Conservation (phyloP, 2,113 vertebrate genomes). For the Seriola quinqueradiata region DNA sequence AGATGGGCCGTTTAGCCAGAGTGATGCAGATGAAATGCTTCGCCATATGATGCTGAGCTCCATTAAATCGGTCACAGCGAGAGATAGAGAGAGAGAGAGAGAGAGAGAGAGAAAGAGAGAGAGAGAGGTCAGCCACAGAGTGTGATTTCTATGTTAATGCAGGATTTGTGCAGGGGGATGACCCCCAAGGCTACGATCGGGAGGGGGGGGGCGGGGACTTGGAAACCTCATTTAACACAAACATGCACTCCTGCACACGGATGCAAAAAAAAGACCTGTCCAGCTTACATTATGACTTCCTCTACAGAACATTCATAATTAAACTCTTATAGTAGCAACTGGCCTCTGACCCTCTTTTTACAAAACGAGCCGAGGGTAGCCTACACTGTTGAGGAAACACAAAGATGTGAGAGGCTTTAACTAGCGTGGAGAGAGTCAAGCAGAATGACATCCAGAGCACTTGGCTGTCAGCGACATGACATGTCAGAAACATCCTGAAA, state of each 20-base stretch:
- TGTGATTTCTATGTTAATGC: slow-evolving; percentile 66
- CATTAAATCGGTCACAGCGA: slow-evolving; percentile 40
- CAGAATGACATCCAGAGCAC: slow-evolving; percentile 4
- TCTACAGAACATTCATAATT: not conserved
- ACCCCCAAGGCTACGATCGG: not conserved
- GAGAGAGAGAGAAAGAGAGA: not conserved
- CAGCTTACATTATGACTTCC: not conserved
- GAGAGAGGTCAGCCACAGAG: not conserved
- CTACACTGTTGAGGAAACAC: not conserved
- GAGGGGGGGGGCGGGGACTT: no score
- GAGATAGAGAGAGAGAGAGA: no score
- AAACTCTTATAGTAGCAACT: not conserved
- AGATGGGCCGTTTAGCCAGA: not conserved
- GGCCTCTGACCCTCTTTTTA: not conserved
- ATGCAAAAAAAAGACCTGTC: slow-evolving; percentile 20
- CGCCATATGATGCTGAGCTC: slow-evolving; percentile 6
- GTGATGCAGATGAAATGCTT: slow-evolving; percentile 46
- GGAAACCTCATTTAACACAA: slow-evolving; percentile 29
- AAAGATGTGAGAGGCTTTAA: not conserved
- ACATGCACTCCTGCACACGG: slow-evolving; percentile 2
- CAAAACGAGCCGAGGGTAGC: not conserved
- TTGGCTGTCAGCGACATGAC: slow-evolving; percentile 26
- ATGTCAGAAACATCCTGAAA: slow-evolving; percentile 37
- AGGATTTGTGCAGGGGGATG: slow-evolving; percentile 10
- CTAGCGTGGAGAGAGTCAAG: slow-evolving; percentile 13